Conservation (phyloP, 2,113 vertebrate species). For the Erinaceus europaeus region DNA sequence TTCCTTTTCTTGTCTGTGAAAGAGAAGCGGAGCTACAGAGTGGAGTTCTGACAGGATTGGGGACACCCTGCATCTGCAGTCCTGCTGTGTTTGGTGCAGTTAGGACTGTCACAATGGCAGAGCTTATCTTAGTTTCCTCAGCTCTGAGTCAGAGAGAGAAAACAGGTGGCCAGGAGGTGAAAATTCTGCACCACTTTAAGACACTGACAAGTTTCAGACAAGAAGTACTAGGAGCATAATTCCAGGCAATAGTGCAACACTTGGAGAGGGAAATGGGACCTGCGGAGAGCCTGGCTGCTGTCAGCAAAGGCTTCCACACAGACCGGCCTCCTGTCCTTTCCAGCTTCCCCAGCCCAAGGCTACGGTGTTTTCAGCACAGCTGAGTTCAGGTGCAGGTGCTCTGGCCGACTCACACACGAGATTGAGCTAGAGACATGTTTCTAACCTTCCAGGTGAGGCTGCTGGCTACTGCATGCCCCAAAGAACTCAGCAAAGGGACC, state of each 20-base stretch:
- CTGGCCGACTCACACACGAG: not conserved
- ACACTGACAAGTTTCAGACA: not conserved
- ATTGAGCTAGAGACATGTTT: slow-evolving; percentile 62
- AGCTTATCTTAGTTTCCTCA: not conserved
- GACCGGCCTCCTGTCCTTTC: not conserved
- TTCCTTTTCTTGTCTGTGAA: slow-evolving; percentile 1
- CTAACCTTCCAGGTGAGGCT: slow-evolving; percentile 89
- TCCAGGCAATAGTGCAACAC: not conserved
- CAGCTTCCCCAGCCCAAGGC: not conserved
- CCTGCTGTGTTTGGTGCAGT: not conserved
- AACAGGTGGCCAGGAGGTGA: not conserved
- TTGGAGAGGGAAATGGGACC: not conserved
- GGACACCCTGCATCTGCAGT: not conserved
- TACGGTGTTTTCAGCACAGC: not conserved
- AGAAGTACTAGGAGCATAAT: not conserved
- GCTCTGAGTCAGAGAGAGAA: not conserved
- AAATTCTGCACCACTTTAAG: not conserved
- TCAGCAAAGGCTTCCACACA: not conserved
- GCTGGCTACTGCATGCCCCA: slow-evolving; percentile 92
- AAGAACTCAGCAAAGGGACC: slow-evolving; percentile 91
- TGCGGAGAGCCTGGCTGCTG: not conserved
- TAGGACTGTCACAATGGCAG: not conserved
- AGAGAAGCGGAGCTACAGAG: not conserved
- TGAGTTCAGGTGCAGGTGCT: too few relatives aligned
- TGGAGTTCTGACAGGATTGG: not conserved